A percentile compares a stretch with the other conserved stretches of the same genome.
phyloP scores from a whole-genome alignment of 2,888 invertebrate species.

The Norana najaformis region DNA sequence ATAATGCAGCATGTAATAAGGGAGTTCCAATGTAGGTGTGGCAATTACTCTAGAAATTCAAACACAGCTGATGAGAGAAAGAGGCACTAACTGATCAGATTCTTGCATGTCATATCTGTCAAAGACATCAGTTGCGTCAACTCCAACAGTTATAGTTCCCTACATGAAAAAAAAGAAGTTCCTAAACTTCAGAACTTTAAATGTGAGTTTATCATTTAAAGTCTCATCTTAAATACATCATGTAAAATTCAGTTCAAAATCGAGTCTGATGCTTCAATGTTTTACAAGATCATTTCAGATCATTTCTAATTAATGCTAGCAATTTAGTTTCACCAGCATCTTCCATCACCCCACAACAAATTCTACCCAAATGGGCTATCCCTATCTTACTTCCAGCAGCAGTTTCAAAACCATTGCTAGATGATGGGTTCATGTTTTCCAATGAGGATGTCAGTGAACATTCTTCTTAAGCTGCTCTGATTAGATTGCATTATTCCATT shows the following conservation, averaged over 20 bases:
- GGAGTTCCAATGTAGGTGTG: neutral
- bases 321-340: too few species aligned
- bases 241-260: neutral
- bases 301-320: too few species aligned
- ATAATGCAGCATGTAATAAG: neutral
- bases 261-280: neutral
- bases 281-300: too few species aligned
- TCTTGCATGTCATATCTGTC: constrained; percentile 71
- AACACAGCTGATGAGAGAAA: neutral
- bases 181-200: neutral
- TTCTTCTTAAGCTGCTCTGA: too few species aligned
- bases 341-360: too few species aligned
- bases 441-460: too few species aligned
- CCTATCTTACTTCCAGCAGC: too few species aligned
- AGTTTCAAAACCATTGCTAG: too few species aligned
- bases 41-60: neutral
- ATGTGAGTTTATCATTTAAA: neutral
- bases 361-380: too few species aligned
- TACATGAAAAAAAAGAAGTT: constrained; percentile 43
- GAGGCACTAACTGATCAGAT: constrained; percentile 8
- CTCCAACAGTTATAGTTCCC: constrained; percentile 81
- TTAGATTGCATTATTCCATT: too few species aligned
- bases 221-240: neutral
- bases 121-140: constrained; percentile 92
- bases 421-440: too few species aligned